Percentiles rank a stretch among this genome's conserved stretches.
phyloP scores from a whole-genome alignment of 1,140 invertebrate species.

The Piezodorus guildinii region DNA sequence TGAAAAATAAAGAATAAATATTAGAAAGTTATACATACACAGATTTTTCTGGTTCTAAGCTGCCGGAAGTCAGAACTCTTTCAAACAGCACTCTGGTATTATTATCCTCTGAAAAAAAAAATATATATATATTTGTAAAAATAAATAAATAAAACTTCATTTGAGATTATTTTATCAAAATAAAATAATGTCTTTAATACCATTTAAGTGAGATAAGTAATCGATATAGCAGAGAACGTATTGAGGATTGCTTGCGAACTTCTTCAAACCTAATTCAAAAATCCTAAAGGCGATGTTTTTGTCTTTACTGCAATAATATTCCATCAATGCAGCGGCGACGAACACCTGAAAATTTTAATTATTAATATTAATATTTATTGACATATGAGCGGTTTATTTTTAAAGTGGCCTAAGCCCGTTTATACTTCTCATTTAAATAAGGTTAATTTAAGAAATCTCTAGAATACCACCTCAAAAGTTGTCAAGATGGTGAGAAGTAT shows the following conservation, averaged over 20 bases:
- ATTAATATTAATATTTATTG: too few species aligned
- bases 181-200: slow-evolving; percentile 36
- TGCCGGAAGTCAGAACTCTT: slow-evolving; percentile 86
- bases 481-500: too few species aligned
- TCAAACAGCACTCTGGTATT: slow-evolving; percentile 97
- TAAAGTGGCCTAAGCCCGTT: too few species aligned
- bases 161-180: neutral
- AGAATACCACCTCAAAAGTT: too few species aligned
- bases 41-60: slow-evolving; percentile 80
- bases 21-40: slow-evolving; percentile 46
- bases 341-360: slow-evolving; percentile 59
- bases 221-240: slow-evolving; percentile 94
- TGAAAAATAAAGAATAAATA: too few species aligned
- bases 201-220: slow-evolving; percentile 95
- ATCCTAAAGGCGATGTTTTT: slow-evolving; percentile 97
- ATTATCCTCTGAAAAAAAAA: slow-evolving; percentile 74
- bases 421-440: too few species aligned
- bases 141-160: neutral
- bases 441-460: too few species aligned
- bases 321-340: slow-evolving; percentile 94
- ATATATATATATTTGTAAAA: neutral
- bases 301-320: slow-evolving; percentile 99
- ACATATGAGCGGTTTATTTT: too few species aligned
- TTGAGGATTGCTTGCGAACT: slow-evolving; percentile 86
- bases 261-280: slow-evolving; percentile 95